phyloP scores from a whole-genome alignment of 1,140 invertebrate species.

The Copidosoma floridanum region DNA sequence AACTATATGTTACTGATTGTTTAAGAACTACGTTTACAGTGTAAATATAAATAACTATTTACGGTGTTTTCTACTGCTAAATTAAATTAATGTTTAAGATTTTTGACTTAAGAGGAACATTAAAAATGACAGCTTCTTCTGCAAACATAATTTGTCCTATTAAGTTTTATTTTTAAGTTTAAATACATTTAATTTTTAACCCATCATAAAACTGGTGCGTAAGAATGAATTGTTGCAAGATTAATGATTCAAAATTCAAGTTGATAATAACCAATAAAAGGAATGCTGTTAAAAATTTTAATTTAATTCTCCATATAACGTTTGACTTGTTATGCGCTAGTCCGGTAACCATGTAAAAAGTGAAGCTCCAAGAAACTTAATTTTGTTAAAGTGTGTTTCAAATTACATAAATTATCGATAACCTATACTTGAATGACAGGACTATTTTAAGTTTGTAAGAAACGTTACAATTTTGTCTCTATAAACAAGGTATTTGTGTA shows the following conservation, averaged over 20 bases:
- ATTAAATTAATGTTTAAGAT: too few relatives aligned
- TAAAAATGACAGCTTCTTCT: slow-evolving; percentile 4
- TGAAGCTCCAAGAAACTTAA: too few relatives aligned
- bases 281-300: too few relatives aligned
- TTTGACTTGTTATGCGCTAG: slow-evolving; percentile 15
- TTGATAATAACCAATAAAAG: too few relatives aligned
- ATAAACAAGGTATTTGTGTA: too few relatives aligned
- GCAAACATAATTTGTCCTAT: slow-evolving; percentile 16
- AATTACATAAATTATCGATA: too few relatives aligned
- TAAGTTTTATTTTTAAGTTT: neutral
- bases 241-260: slow-evolving; percentile 1
- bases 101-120: slow-evolving; percentile 11
- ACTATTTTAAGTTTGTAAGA: too few relatives aligned
- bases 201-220: slow-evolving; percentile 6
- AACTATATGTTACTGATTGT: neutral
- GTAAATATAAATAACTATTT: slow-evolving; percentile 25
- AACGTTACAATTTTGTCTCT: too few relatives aligned
- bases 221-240: too few relatives aligned
- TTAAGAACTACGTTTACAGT: neutral
- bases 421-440: too few relatives aligned
- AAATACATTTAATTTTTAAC: neutral
- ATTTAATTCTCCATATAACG: too few relatives aligned
- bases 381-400: too few relatives aligned
- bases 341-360: neutral
- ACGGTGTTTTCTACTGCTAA: slow-evolving; percentile 16